A percentile compares a stretch with the other conserved stretches of the same genome.
Evolutionary conservation across 2,888 invertebrate species (phyloP).

Genomic region (Acronicta aceris): DNA sequence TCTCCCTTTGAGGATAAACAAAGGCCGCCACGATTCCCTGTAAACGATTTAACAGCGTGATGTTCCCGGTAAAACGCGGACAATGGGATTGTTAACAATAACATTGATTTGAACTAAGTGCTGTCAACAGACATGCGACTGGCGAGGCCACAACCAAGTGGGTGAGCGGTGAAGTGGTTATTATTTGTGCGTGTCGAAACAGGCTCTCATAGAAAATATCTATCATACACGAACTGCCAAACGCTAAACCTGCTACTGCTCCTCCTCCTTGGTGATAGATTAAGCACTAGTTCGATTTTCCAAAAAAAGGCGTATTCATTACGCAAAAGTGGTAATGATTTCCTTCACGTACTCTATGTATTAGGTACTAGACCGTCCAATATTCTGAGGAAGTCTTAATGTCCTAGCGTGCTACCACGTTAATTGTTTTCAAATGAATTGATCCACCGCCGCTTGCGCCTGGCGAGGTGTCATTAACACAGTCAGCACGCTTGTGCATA

Average conservation of each 20-base stretch:
- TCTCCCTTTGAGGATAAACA: slow-evolving; percentile 77
- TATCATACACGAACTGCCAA: slow-evolving; percentile 2
- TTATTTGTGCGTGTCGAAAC: slow-evolving; percentile 12
- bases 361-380: slow-evolving; percentile 48
- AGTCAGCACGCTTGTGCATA: slow-evolving; percentile 60
- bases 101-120: slow-evolving; percentile 57
- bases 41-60: slow-evolving; percentile 71
- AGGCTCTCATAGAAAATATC: slow-evolving; percentile 1
- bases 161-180: slow-evolving; percentile 15
- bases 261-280: no score
- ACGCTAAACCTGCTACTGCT: slow-evolving; percentile 3
- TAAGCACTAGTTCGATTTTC: no score
- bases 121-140: slow-evolving; percentile 28
- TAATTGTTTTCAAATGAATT: slow-evolving; percentile 73
- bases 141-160: slow-evolving; percentile 21
- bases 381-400: slow-evolving; percentile 56
- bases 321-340: slow-evolving; percentile 24
- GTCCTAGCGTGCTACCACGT: slow-evolving; percentile 64
- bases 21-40: slow-evolving; percentile 74
- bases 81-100: slow-evolving; percentile 77
- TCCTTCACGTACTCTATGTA: slow-evolving; percentile 17
- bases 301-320: not conserved
- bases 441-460: slow-evolving; percentile 46
- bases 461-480: slow-evolving; percentile 63
- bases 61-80: slow-evolving; percentile 74